Evolutionary conservation across 2,797 vertebrate genomes (phyloP).

Genomic region (Mus spretus): DNA sequence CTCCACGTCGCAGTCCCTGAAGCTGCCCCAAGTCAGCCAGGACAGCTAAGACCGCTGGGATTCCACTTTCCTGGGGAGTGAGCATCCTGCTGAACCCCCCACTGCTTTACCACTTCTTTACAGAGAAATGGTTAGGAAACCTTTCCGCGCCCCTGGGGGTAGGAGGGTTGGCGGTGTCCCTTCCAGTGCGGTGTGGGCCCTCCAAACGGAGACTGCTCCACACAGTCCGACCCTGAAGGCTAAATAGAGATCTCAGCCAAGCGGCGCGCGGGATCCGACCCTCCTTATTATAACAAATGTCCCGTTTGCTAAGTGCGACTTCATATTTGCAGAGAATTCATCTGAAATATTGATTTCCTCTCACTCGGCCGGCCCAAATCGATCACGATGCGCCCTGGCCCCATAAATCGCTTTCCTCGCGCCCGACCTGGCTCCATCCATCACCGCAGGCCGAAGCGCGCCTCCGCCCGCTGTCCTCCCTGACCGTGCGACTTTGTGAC

Average conservation of each 20-base stretch:
- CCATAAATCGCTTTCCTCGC: constrained; percentile 77
- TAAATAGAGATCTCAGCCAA: constrained; percentile 80
- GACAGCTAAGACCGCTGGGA: neutral
- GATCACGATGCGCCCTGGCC: constrained; percentile 79
- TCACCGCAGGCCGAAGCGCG: constrained; percentile 57
- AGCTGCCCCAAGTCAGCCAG: neutral
- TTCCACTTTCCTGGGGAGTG: neutral
- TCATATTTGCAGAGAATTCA: constrained; percentile 79
- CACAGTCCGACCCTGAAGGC: neutral
- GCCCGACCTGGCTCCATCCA: constrained; percentile 72
- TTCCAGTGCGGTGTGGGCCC: neutral
- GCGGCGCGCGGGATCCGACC: constrained; percentile 52
- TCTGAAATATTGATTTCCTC: constrained; percentile 84
- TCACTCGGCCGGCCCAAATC: constrained; percentile 78
- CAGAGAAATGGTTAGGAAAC: neutral
- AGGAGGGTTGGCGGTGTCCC: neutral
- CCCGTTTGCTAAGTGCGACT: constrained; percentile 78
- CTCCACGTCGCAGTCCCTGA: neutral
- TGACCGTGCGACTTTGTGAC: neutral
- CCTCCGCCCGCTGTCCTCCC: constrained; percentile 49
- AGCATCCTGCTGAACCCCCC: neutral
- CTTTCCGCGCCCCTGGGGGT: neutral
- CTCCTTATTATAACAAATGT: constrained; percentile 85
- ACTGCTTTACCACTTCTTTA: no score
- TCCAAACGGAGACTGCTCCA: neutral